phyloP scores from a whole-genome alignment of 2,888 invertebrate species.

The Cinara cedri region DNA sequence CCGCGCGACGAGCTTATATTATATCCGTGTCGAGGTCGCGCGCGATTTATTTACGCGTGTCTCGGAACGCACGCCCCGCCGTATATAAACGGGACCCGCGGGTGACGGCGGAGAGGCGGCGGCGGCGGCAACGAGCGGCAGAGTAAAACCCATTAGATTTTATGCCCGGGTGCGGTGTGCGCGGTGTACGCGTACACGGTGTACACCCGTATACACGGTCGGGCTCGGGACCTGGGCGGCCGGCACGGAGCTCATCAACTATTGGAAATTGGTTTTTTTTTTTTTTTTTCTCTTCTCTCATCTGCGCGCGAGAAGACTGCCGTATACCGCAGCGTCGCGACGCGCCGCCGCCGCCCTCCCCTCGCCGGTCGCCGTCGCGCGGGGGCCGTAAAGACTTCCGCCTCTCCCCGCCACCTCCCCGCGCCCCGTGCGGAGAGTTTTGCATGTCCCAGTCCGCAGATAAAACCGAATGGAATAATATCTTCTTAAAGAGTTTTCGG shows the following conservation, averaged over 20 bases:
- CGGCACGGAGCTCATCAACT: conserved; percentile 47
- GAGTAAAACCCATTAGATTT: conserved; percentile 49
- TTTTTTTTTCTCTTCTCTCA: no score
- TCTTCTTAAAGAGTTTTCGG: conserved; percentile 51
- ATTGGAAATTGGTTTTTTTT: conserved; percentile 56
- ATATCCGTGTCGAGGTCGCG: no score
- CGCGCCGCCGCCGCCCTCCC: neutral
- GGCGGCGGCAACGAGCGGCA: neutral
- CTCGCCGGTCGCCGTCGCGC: neutral
- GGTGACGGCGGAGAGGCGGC: neutral
- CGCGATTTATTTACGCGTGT: neutral
- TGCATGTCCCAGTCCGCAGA: conserved; percentile 57
- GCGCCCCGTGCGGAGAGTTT: conserved; percentile 41
- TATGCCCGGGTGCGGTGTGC: neutral
- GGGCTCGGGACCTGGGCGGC: conserved; percentile 4
- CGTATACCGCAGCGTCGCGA: neutral
- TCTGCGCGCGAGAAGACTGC: neutral
- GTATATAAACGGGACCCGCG: neutral
- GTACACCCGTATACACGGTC: neutral
- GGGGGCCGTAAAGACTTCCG: conserved; percentile 46
- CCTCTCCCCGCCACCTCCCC: neutral
- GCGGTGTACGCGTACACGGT: neutral
- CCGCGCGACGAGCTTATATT: no score
- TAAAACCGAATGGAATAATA: conserved; percentile 53
- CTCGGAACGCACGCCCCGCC: neutral